A percentile compares a stretch with the other conserved stretches of the same genome.
Conservation (phyloP, 2,113 vertebrate species). For the Protomyctophum bolini region DNA sequence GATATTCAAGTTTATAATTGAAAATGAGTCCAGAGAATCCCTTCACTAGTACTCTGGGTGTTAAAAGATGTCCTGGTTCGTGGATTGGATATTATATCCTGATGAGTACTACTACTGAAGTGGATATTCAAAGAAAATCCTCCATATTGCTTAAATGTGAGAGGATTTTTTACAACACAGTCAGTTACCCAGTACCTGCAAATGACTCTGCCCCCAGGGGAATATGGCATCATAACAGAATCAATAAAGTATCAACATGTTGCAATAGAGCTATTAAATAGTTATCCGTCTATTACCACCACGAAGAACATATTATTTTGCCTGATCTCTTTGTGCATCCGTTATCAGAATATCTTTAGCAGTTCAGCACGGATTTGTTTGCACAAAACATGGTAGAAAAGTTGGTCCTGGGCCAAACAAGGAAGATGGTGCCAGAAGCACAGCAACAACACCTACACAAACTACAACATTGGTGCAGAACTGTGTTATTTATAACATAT, state of each 20-base stretch:
- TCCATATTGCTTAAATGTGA: constrained; percentile 8
- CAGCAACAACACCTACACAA: no score
- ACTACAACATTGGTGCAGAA: no score
- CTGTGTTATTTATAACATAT: no score
- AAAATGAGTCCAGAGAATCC: not conserved
- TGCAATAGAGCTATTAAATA: not conserved
- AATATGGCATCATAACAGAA: constrained; percentile 10
- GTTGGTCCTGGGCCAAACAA: no score
- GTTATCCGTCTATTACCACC: no score
- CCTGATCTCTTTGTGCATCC: no score
- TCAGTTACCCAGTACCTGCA: constrained; percentile 4
- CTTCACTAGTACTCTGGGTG: not conserved
- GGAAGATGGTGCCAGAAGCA: no score
- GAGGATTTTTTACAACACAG: constrained; percentile 2
- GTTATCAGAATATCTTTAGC: no score
- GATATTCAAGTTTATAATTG: no score
- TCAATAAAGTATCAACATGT: constrained; percentile 43
- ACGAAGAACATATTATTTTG: no score
- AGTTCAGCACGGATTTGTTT: no score
- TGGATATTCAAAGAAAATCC: not conserved
- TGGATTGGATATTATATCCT: not conserved
- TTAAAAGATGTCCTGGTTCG: not conserved
- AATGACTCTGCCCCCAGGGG: not conserved
- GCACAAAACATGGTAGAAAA: no score
- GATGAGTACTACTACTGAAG: not conserved